Percentiles rank a stretch among this genome's conserved stretches.
Evolutionary conservation across 2,797 vertebrate genomes (phyloP).

Genomic region (Sciurus vulgaris): DNA sequence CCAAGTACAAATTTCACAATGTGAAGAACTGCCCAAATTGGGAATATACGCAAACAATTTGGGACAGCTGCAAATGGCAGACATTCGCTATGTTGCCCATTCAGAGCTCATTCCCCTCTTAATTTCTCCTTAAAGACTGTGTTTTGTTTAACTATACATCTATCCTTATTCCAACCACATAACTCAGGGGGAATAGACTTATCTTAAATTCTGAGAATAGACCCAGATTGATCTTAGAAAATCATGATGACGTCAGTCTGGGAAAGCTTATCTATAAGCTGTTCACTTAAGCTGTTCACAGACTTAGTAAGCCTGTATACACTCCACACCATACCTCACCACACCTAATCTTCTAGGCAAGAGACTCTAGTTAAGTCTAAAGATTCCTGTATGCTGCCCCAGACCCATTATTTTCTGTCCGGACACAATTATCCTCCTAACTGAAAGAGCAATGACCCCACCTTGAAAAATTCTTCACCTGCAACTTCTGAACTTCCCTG

Average conservation of each 20-base stretch:
- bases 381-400: background rate
- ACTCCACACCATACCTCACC: background rate
- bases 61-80: too few species aligned
- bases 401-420: background rate
- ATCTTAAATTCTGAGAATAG: background rate
- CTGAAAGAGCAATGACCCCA: background rate
- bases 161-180: background rate
- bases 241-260: background rate
- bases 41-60: background rate
- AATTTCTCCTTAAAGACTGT: background rate
- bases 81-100: too few species aligned
- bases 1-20: background rate
- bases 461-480: background rate
- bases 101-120: background rate
- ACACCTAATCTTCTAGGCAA: background rate
- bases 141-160: background rate
- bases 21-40: background rate
- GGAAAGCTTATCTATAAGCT: background rate
- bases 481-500: background rate
- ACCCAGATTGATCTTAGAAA: background rate
- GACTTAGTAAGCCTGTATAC: background rate
- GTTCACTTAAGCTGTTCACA: background rate
- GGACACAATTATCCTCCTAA: background rate
- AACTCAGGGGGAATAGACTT: background rate
- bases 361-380: background rate